These are phyloP conservation scores for Oncorhynchus gorbuscha DNA, from an alignment of 2,113 vertebrate species.

Conservation along the genomic window DNA sequence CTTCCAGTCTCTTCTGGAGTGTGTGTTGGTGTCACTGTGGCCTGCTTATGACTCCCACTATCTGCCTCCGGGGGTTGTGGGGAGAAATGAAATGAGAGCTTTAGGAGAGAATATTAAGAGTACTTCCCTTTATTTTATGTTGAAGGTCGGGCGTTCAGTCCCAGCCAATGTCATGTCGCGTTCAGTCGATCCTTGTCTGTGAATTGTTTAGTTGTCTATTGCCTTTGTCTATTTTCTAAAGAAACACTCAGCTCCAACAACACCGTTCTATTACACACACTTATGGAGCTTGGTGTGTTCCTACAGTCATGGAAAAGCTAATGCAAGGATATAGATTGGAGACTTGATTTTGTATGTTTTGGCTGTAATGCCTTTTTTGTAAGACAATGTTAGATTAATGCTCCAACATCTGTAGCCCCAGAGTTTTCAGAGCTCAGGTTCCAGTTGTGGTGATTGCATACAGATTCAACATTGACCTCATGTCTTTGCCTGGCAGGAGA, in stretches of 20 bases:
- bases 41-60: neutral
- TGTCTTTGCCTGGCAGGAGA: neutral
- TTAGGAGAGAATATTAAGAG: neutral
- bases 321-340: neutral
- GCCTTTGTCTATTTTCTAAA: too few relatives aligned
- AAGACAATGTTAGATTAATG: too few relatives aligned
- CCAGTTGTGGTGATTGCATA: constrained; percentile 14
- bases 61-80: neutral
- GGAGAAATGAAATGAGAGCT: neutral
- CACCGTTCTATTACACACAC: neutral
- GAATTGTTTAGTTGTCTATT: too few relatives aligned
- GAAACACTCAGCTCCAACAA: neutral
- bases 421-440: neutral
- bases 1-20: neutral
- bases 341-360: neutral
- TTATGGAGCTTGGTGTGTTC: neutral
- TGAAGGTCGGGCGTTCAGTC: too few relatives aligned
- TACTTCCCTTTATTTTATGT: neutral
- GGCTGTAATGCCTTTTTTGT: too few relatives aligned
- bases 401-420: neutral
- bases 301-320: neutral
- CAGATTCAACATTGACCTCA: constrained; percentile 26
- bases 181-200: too few relatives aligned
- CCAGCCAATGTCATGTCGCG: too few relatives aligned
- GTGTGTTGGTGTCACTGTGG: neutral